phyloP scores from a whole-genome alignment of 2,797 vertebrate genomes.

The Trematomus bernacchii region DNA sequence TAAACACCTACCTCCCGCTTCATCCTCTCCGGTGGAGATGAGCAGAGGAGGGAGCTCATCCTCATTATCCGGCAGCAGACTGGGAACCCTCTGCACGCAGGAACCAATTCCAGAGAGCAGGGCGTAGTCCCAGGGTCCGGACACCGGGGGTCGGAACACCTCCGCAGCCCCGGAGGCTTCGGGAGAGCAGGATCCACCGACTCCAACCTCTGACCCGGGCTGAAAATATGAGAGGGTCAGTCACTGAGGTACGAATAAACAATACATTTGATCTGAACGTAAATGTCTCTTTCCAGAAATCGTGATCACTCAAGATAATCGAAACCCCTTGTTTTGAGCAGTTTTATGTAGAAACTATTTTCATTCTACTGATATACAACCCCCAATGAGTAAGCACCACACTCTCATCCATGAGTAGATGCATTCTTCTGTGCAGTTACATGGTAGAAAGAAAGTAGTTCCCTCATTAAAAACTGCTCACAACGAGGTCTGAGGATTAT shows the following conservation, averaged over 20 bases:
- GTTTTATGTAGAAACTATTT: too few relatives aligned
- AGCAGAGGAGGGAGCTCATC: slow-evolving; percentile 91
- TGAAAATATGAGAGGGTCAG: slow-evolving; percentile 47
- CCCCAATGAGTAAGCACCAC: too few relatives aligned
- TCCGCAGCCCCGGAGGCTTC: slow-evolving; percentile 47
- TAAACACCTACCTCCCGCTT: slow-evolving; percentile 82
- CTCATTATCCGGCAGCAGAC: slow-evolving; percentile 89
- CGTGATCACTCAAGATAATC: too few relatives aligned
- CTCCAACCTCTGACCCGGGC: slow-evolving; percentile 60
- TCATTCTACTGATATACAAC: too few relatives aligned
- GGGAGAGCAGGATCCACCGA: not conserved
- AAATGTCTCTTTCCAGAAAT: too few relatives aligned
- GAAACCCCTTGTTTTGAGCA: too few relatives aligned
- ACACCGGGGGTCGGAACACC: slow-evolving; percentile 53
- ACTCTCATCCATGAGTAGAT: too few relatives aligned
- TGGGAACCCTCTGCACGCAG: slow-evolving; percentile 81
- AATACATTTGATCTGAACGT: too few relatives aligned
- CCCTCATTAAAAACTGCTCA: too few relatives aligned
- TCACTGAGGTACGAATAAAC: not conserved
- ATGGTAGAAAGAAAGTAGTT: too few relatives aligned
- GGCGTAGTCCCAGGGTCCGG: slow-evolving; percentile 85
- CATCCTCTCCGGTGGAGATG: slow-evolving; percentile 84
- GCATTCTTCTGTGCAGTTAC: too few relatives aligned
- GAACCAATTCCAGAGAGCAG: slow-evolving; percentile 87
- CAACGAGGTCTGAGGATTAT: too few relatives aligned